Conservation (phyloP, 2,888 invertebrate species). For the Drosophila seclusa region DNA sequence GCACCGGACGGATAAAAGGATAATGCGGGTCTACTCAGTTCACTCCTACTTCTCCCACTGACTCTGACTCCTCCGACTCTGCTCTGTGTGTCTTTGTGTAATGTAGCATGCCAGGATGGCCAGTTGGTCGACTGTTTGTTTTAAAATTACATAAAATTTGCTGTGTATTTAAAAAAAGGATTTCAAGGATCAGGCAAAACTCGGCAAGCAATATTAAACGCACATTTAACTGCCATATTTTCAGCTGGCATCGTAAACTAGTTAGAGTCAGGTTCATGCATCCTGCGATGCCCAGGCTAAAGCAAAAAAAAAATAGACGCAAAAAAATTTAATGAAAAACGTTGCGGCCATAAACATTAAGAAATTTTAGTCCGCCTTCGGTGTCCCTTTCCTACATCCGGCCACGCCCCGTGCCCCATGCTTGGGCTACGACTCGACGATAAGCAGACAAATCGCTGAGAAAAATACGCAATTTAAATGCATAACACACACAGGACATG, state of each 20-base stretch:
- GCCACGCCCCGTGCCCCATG: constrained; percentile 24
- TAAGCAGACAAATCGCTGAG: constrained; percentile 85
- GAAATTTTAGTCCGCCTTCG: constrained; percentile 63
- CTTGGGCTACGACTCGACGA: constrained; percentile 65
- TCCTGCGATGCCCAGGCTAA: constrained; percentile 5
- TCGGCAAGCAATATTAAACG: constrained; percentile 63
- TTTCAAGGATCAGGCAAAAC: constrained; percentile 44
- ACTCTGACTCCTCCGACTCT: not conserved
- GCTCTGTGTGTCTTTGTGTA: constrained; percentile 54
- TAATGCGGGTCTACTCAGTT: constrained; percentile 74
- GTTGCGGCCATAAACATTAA: constrained; percentile 79
- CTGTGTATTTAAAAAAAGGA: constrained; percentile 64
- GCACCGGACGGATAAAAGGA: constrained; percentile 77
- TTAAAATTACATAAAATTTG: constrained; percentile 81
- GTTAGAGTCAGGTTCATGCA: constrained; percentile 65
- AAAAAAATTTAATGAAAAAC: constrained; percentile 81
- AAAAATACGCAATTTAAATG: constrained; percentile 86
- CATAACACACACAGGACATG: constrained; percentile 85
- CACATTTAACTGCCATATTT: constrained; percentile 73
- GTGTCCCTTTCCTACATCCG: not conserved
- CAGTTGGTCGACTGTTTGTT: constrained; percentile 63
- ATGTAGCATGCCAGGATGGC: constrained; percentile 61
- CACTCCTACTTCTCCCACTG: constrained; percentile 7
- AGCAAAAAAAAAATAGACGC: constrained; percentile 11
- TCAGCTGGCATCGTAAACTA: constrained; percentile 75